Evolutionary conservation across 2,888 invertebrate genomes (phyloP).

Genomic region (Strigamia transsilvanica): DNA sequence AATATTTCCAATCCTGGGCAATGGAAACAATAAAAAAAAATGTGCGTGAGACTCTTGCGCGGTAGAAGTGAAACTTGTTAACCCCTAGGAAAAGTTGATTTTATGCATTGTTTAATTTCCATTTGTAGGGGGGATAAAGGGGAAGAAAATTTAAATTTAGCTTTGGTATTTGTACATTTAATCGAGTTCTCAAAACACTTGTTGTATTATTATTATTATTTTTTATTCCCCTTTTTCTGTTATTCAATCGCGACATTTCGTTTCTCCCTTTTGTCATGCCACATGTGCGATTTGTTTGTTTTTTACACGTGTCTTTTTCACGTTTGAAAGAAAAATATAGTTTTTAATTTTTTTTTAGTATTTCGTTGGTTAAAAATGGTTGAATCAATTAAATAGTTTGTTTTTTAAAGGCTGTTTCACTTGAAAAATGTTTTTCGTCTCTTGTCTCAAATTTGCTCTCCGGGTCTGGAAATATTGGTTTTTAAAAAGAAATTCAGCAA

Average conservation of each 20-base stretch:
- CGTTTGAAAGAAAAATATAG: neutral
- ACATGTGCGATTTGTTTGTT: constrained; percentile 9
- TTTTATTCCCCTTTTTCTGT: neutral
- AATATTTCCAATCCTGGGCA: too few relatives aligned
- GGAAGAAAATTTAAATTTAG: constrained; percentile 39
- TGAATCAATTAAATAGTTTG: too few relatives aligned
- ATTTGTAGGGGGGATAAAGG: constrained; percentile 12
- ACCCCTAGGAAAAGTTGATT: too few relatives aligned
- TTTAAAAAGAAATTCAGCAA: neutral
- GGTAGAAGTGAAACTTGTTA: too few relatives aligned
- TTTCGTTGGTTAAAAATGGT: neutral
- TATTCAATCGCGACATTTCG: neutral
- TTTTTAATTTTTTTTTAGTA: neutral
- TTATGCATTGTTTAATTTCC: too few relatives aligned
- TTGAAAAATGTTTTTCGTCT: neutral
- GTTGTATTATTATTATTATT: constrained; percentile 21
- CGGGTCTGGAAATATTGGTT: constrained; percentile 7
- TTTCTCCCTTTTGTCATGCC: neutral
- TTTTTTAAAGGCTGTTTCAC: neutral
- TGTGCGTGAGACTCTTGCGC: too few relatives aligned
- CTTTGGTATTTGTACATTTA: constrained; percentile 37
- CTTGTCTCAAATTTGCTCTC: neutral
- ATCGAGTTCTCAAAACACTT: constrained; percentile 42
- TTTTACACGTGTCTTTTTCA: neutral
- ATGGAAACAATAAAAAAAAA: too few relatives aligned